Evolutionary conservation across 1,140 invertebrate genomes (phyloP), one percentile per base, ranked within the genome.

Genomic region (Drosophila lacteicornis): DNA sequence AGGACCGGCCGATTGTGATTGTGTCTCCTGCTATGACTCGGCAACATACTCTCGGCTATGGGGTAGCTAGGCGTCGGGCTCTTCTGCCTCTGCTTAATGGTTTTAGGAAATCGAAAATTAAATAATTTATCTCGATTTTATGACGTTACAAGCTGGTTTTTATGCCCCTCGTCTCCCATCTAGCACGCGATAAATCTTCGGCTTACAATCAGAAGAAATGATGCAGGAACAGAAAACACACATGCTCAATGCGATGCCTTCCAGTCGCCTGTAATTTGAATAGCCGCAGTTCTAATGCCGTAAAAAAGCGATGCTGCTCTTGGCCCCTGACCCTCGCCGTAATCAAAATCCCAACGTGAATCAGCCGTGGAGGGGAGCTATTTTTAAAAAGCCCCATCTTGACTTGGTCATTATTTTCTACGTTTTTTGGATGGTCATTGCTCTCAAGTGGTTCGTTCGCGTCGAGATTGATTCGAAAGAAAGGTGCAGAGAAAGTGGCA

Each of bases 91-190:
- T 86, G 75, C 71, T 85, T 90, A 90, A 90, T 90, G 85, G 85
- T 90, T 90, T 90, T 88, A 90, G 85, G 81, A 90, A 90, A 90
- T 90, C 79, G 81, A 90, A 90, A 90, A 90, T 90, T 90, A 90
- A 82, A 90, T 85, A 90, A 90, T 90, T 84, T 90, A 88, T 88
- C 85, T 88, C 85, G 81, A 90, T 90, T 88, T 88, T 88, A 88
- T 88, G 85, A 88, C 85, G 85, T 88, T 88, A 81, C 85, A 88
- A 90, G 80, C 85, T 75, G 78, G 84, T 84, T 88, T 82, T 80
- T 47, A 73, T 76, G 61, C 79, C 56, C 25, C 61, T 67, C 58
- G 42, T 30, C 45, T 36, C 22, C 40, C 45, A 45, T 46, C 55
- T 65, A 79, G 71, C 80, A 87, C 71, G 76, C 84, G 76, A 87